Base-by-base conservation (phyloP, 2,888 invertebrate species). In the Asteroscopus sphinx region DNA sequence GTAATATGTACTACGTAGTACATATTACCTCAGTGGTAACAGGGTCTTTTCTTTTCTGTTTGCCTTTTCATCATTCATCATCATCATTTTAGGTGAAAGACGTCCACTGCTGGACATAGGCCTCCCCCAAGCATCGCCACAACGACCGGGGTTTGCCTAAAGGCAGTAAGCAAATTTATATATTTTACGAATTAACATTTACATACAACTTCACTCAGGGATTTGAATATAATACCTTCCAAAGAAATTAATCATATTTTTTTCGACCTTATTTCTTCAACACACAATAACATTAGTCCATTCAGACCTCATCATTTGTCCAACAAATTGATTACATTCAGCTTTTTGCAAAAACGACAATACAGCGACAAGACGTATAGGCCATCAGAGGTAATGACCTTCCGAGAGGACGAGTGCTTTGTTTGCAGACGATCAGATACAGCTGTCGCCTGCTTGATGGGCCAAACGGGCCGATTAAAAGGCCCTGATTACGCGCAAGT, bases 371-470 rank as follows among this genome's bases (percentile, higher is more conserved):
- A 70, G 56, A 71, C 35, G 49, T 60, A 66, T 52, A 44, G 45
- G 16, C 47, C 3, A 51, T 30, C 47, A 44, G 66, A 54, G 62
- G 56, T 66, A 75, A 73, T 66, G 70, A 76, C 73, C 73, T 76
- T 58, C 45, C 35, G 16, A n/a, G 48, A 70, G 64, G 55, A 68
- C 52, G 59, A 41, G 49, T 13, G 59, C 70, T 75, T 76, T 73
- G 68, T 71, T 71, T 63, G 73, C 70, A 57, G 59, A 71, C 67
- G 58, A 77, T 78, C 76, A 62, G 77, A 78, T 78, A 74, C 62
- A 75, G 71, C 75, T 69, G 70, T 73, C 76, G 65, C 58, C 44
- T 62, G 66, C 53, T 49, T 70, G 77, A 77, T 70, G 62, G 62
- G 56, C 70, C 51, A 64, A 63, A 53, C 69, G 61, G 21, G 40